A percentile compares a stretch with the other conserved stretches of the same genome.
Conservation (phyloP, 1,140 invertebrate species). For the Leptinotarsa undecemlineata region DNA sequence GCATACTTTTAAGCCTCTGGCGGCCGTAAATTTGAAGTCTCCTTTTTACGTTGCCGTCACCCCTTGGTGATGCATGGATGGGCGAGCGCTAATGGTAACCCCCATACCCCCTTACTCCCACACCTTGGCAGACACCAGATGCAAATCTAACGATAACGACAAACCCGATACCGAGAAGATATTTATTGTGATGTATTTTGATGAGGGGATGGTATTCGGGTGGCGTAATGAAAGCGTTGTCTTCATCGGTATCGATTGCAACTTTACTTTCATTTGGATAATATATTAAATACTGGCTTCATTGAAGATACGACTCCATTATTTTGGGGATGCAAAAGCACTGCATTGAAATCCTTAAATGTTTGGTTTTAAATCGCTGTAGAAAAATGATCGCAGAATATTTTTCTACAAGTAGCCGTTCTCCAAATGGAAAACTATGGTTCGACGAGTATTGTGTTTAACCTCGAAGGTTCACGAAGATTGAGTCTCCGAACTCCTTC, state of each 20-base stretch:
- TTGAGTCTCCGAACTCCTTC: too few relatives aligned
- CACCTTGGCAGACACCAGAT: slow-evolving; percentile 16
- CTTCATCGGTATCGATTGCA: background rate
- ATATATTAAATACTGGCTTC: too few relatives aligned
- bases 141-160: slow-evolving; percentile 22
- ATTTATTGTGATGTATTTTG: slow-evolving; percentile 15
- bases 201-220: background rate
- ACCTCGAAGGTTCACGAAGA: too few relatives aligned
- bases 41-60: slow-evolving; percentile 40
- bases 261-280: too few relatives aligned
- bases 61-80: slow-evolving; percentile 42
- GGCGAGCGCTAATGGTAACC: slow-evolving; percentile 38
- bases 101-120: slow-evolving; percentile 24
- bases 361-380: too few relatives aligned
- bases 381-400: too few relatives aligned
- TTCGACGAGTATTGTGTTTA: too few relatives aligned
- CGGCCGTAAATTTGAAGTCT: slow-evolving; percentile 46
- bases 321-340: too few relatives aligned
- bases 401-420: too few relatives aligned
- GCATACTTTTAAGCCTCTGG: slow-evolving; percentile 49
- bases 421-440: too few relatives aligned
- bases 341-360: too few relatives aligned
- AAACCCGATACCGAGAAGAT: background rate
- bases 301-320: too few relatives aligned
- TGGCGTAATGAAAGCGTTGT: background rate